Percentiles rank a stretch among this genome's conserved stretches.
These are phyloP conservation scores for Piprites chloris DNA, from an alignment of 2,113 vertebrate species.

Conservation along the genomic window DNA sequence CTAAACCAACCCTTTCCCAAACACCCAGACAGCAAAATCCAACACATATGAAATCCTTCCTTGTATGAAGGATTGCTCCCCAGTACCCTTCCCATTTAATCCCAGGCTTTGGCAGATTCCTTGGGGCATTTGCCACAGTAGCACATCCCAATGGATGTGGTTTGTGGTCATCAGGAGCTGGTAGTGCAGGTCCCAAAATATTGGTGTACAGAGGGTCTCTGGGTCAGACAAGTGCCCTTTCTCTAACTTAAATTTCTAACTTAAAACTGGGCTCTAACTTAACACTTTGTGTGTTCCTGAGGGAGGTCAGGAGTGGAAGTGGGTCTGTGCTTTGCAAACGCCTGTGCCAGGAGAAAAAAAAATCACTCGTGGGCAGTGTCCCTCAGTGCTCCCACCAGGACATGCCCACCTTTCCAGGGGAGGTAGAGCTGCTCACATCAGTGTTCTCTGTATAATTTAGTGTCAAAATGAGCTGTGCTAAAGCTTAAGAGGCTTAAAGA, in stretches of 20 bases:
- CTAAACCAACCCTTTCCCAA: not conserved
- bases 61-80: not conserved
- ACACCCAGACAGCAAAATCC: not conserved
- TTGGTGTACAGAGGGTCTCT: not conserved
- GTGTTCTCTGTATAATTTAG: not conserved
- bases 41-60: not conserved
- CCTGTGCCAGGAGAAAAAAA: not conserved
- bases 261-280: not conserved
- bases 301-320: not conserved
- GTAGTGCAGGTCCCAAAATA: not conserved
- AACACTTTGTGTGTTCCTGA: not conserved
- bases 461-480: not conserved
- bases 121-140: not conserved
- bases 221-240: not conserved
- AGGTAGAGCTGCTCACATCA: not conserved
- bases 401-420: not conserved
- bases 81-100: not conserved
- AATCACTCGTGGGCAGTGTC: not conserved
- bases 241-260: not conserved
- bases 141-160: not conserved
- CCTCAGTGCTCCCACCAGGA: not conserved
- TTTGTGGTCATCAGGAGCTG: not conserved
- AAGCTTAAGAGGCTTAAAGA: not conserved
- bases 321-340: not conserved
- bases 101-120: not conserved